Evolutionary conservation across 2,888 invertebrate species (phyloP), one percentile per base, ranked within the genome.

Genomic region (Drosophila neonasuta): DNA sequence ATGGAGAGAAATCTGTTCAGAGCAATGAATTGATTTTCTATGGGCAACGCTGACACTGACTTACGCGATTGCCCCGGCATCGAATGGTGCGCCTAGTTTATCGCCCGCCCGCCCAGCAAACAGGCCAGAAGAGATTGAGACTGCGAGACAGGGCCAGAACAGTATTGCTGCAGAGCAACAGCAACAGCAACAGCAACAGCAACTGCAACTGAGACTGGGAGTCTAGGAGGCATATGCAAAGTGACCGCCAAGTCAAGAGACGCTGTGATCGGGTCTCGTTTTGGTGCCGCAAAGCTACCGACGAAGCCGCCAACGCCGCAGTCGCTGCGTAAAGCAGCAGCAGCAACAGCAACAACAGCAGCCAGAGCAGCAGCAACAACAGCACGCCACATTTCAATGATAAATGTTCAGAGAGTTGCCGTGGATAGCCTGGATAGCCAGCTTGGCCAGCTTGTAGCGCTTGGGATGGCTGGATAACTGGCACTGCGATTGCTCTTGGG

Each of bases 371-470:
- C 34, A 34, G 2, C 32, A 62, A 3, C 39, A 41, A 8, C 39
- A 41, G 73, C 78, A 79, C 83, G 78, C 87, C 87, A 88, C 87
- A 87, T 88, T 86, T 87, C 86, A 89, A 88, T 88, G 88, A 88
- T 88, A 88, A 88, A 88, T 88, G 88, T 80, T 81, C 69, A 58
- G 71, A 65, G 85, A 79, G 81, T 57, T 54, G 36, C 52, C 58
- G 42, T 60, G 54, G 24, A 32, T 56, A 69, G 63, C 57, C 41
- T 64, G 56, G 49, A 36, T 42, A 56, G 58, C 11, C 36, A 30
- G 15, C 13, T 36, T 62, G 52, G 64, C 13, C 63, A 20, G 29
- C 46, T 57, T 10, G 17, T 39, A 39, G 36, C 32, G 3, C 24
- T 32, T 32, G 32, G 42, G 45, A 34, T 63, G 34, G 39, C 32